phyloP scores from a whole-genome alignment of 2,113 vertebrate genomes.

The Leiothrix lutea region DNA sequence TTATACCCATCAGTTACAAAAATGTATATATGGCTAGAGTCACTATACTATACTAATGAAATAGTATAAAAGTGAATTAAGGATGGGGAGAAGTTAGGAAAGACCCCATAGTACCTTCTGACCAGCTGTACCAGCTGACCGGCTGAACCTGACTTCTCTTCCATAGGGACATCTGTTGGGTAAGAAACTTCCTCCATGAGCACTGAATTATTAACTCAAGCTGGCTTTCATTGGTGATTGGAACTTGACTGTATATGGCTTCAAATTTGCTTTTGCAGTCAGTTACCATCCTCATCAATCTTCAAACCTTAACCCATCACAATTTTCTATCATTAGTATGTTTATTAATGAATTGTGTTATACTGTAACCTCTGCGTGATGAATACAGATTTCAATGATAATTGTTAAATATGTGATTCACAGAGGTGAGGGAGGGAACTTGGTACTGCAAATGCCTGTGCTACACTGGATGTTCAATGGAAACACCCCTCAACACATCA shows the following conservation, averaged over 20 bases:
- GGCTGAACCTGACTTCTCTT: not conserved
- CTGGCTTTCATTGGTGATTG: not conserved
- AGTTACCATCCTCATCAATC: not conserved
- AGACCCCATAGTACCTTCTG: not conserved
- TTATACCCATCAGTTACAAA: not conserved
- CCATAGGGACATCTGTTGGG: too few species aligned
- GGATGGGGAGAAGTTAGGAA: not conserved
- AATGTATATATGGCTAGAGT: not conserved
- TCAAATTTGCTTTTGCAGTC: not conserved
- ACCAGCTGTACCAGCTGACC: fast-evolving
- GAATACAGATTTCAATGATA: not conserved
- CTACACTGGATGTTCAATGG: not conserved
- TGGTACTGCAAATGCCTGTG: not conserved
- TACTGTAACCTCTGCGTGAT: too few species aligned
- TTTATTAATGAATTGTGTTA: not conserved
- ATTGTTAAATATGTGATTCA: not conserved
- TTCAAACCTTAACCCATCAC: not conserved
- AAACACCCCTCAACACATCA: not conserved
- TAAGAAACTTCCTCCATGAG: not conserved
- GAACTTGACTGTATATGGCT: not conserved
- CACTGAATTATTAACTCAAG: not conserved
- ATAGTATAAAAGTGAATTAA: not conserved
- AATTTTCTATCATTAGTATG: not conserved
- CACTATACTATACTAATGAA: not conserved
- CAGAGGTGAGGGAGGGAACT: not conserved